Evolutionary conservation across 2,888 invertebrate genomes (phyloP), one percentile per base, ranked within the genome.

Genomic region (Lochmaea capreae): DNA sequence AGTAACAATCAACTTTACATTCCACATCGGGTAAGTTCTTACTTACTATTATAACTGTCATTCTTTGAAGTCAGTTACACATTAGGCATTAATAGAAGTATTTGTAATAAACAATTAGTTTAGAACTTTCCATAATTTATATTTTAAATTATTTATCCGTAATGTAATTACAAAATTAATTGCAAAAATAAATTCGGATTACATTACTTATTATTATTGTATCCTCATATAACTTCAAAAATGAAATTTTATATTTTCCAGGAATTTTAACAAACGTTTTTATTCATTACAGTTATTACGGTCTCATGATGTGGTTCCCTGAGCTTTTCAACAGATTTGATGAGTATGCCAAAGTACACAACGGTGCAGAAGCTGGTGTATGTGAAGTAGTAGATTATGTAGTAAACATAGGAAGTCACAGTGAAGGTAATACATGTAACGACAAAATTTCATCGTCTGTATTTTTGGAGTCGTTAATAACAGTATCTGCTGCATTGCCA

Each of bases 281-380:
- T 43, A 46, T 46, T 70, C 68, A 65, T 82, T 86, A 11, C 87
- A 93, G 95, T 72, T 97, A 97, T 87, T 97, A 97, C 86, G 97
- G 97, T 58, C 89, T 97, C 70, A 96, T 96, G 95, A 96, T 97
- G 95, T 97, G 97, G 97, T 97, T 97, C 88, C 97, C 97, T 0
- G 97, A 97, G 88, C 90, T 97, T 84, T 97, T 97, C 88, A 95
- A 94, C 86, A 93, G 97, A 65, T 95, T 95, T 86, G 95, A 95
- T 87, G 94, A 94, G 85, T 96, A 91, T 88, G 90, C 92, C 67
- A 89, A 90, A 68, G 88, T 89, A 46, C 91, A 93, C 87, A 92
- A 93, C 67, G 91, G 90, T 80, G 88, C 89, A 65, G 89, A 90
- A 67, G 92, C 93, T 0, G 91, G 91, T 79, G 93, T 94, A 71